A percentile compares a stretch with the other conserved stretches of the same genome.
Evolutionary conservation across 1,140 invertebrate genomes (phyloP).

Genomic region (Drosophila pseudoobscura): DNA sequence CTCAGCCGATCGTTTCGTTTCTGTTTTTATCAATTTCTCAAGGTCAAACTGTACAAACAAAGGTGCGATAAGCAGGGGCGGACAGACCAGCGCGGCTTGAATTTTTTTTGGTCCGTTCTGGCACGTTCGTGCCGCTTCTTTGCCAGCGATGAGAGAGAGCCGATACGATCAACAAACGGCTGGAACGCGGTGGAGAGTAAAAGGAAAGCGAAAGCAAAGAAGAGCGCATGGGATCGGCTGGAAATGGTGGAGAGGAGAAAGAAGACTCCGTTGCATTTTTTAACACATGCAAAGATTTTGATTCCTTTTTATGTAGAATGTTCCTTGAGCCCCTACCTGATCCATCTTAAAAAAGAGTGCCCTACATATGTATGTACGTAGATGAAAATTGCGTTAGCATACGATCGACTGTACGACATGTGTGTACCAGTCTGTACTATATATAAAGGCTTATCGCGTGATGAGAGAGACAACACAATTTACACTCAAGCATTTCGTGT

Average conservation of each 20-base stretch:
- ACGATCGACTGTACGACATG: too few species aligned
- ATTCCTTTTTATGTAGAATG: background rate
- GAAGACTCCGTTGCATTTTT: conserved; percentile 16
- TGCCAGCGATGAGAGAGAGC: background rate
- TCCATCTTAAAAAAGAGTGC: too few species aligned
- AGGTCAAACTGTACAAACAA: conserved; percentile 23
- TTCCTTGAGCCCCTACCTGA: background rate
- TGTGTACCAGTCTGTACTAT: conserved; percentile 20
- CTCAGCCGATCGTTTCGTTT: conserved; percentile 9
- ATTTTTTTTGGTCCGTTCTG: conserved; percentile 37
- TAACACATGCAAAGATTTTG: background rate
- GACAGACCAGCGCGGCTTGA: conserved; percentile 10
- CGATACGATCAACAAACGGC: conserved; percentile 56
- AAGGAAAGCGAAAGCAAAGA: conserved; percentile 9
- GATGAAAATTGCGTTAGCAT: too few species aligned
- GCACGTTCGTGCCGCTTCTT: conserved; percentile 21
- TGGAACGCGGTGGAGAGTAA: background rate
- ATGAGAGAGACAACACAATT: background rate
- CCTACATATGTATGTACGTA: too few species aligned
- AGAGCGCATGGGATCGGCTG: background rate
- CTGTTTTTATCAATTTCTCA: conserved; percentile 33
- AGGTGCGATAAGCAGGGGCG: conserved; percentile 28
- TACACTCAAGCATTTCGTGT: conserved; percentile 6
- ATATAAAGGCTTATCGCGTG: conserved; percentile 45
- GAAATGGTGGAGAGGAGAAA: background rate